Conservation (phyloP, 2,113 vertebrate species). For the Festucalex cinctus region DNA sequence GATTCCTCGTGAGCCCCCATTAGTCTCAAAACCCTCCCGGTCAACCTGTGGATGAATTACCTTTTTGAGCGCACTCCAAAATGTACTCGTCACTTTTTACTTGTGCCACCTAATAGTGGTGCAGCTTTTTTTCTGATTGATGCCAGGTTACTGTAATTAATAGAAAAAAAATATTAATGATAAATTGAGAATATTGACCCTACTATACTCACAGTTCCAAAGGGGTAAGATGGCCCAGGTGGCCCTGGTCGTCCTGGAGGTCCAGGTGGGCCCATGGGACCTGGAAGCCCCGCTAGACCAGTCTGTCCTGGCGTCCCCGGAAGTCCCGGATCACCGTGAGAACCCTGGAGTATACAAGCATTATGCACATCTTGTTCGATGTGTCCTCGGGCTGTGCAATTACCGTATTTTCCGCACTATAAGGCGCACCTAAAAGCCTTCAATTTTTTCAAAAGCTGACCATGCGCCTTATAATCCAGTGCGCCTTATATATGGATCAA, state of each 20-base stretch:
- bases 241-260: constrained; percentile 80
- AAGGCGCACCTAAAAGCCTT: too few relatives aligned
- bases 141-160: too few relatives aligned
- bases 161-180: background rate
- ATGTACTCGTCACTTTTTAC: background rate
- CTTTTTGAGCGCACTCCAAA: background rate
- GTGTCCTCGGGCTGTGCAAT: too few relatives aligned
- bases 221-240: constrained; percentile 61
- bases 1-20: constrained; percentile 37
- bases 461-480: too few relatives aligned
- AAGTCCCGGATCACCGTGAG: constrained; percentile 72
- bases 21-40: constrained; percentile 70
- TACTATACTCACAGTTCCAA: constrained; percentile 77
- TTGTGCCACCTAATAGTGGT: background rate
- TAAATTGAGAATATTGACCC: background rate
- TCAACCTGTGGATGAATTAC: constrained; percentile 56
- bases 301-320: constrained; percentile 71
- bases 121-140: background rate
- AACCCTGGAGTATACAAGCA: constrained; percentile 66
- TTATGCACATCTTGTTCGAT: background rate
- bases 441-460: too few relatives aligned
- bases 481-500: too few relatives aligned
- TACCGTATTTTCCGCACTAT: too few relatives aligned
- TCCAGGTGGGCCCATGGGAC: constrained; percentile 84
- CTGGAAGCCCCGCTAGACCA: constrained; percentile 80